These are phyloP conservation scores for Leptosomus discolor DNA, from an alignment of 2,113 vertebrate species.

Conservation along the genomic window DNA sequence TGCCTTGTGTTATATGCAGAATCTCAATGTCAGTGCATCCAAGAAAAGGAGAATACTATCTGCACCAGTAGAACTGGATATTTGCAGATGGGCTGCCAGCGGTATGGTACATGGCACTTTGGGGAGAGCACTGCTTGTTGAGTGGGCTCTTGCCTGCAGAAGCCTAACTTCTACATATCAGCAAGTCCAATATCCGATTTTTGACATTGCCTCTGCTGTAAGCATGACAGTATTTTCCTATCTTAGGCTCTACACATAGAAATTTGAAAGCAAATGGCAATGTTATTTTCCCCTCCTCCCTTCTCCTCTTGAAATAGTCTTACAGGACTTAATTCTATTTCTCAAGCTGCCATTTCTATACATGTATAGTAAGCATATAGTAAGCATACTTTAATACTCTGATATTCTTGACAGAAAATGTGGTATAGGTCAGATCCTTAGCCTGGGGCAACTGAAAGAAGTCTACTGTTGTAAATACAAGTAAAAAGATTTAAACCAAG, in stretches of 20 bases:
- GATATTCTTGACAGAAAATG: not conserved
- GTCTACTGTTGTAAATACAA: not conserved
- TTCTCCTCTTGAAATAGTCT: not conserved
- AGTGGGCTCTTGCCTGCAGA: not conserved
- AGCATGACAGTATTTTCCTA: not conserved
- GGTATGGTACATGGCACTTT: accelerated
- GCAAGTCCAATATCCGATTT: not conserved
- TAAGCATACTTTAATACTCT: not conserved
- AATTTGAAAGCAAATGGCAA: not conserved
- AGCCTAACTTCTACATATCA: not conserved
- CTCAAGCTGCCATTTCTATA: not conserved
- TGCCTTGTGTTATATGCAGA: not conserved
- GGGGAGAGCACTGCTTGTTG: not conserved
- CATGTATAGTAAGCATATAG: not conserved
- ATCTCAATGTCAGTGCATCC: not conserved
- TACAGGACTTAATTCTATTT: not conserved
- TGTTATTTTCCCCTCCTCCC: not conserved
- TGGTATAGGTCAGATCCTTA: not conserved
- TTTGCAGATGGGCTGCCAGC: not conserved
- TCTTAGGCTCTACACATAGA: not conserved
- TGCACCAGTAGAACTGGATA: not conserved
- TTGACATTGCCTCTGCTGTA: not conserved
- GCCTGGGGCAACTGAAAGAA: not conserved
- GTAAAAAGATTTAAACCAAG: not conserved
- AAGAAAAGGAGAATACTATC: not conserved